Base-by-base conservation (phyloP, 2,888 invertebrate genomes). In the Lasioglossum calceatum region DNA sequence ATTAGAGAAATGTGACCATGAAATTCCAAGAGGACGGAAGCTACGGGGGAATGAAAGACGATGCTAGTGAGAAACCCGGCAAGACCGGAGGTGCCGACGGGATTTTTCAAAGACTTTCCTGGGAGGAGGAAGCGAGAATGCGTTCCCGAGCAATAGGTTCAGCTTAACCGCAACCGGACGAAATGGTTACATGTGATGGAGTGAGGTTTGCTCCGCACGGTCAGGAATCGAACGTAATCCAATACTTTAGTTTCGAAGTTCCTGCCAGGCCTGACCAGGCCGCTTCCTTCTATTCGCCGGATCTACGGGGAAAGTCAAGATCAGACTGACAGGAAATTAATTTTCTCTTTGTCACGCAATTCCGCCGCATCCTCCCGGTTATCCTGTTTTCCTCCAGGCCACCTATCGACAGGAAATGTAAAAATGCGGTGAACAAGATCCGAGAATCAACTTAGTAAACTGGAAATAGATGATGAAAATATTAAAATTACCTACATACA, bases 101-200 rank as follows among this genome's bases (percentile, higher is more conserved):
- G 79, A 89, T 87, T 87, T 90, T 85, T 87, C 85, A 89, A 85
- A 85, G 84, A 80, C 75, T 83, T 61, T 87, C 78, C 78, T 71
- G 82, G 64, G 75, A 84, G 81, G 82, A 84, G 86, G 82, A 82
- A 75, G 77, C 77, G 72, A 67, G 70, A 81, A 82, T 77, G 58
- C 79, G 87, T 72, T 84, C 36, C 61, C 54, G 58, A 54, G 84
- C 79, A 76, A 86, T 82, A 87, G 83, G 73, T 81, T 77, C 73
- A 79, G 77, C 78, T 87, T 71, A 81, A 81, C 87, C 85, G 83
- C 87, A 84, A 83, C 75, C 83, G 80, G 75, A 88, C 79, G 87
- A 88, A 88, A 88, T 83, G 88, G 87, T 82, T 85, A 85, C 79
- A 79, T 70, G 80, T 72, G 74, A 84, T 58, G 84, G 58, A 84